Evolutionary conservation across 2,888 invertebrate genomes (phyloP).

Genomic region (Lasioglossum oenotherae): DNA sequence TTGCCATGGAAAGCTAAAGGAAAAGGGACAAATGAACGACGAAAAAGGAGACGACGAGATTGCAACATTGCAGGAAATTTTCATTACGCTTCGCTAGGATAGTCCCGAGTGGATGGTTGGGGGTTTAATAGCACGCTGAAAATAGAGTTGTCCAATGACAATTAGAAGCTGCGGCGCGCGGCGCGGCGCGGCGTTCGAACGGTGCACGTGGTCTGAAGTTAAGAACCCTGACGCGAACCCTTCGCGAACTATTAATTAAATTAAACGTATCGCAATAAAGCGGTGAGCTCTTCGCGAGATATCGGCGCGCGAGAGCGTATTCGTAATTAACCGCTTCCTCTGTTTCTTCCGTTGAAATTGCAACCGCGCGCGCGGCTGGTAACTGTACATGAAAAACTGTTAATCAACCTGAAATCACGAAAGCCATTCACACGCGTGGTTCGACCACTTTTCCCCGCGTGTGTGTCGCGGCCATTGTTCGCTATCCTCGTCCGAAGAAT

Average conservation of each 20-base stretch:
- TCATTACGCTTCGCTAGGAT: not conserved
- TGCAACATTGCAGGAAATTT: not conserved
- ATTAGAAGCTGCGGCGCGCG: not conserved
- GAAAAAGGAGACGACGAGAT: not conserved
- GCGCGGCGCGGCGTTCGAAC: not conserved
- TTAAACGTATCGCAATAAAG: conserved; percentile 26
- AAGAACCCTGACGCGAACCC: not conserved
- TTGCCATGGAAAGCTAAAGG: not conserved
- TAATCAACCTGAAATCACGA: conserved; percentile 55
- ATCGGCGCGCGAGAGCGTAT: conserved; percentile 34
- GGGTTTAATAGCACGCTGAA: not conserved
- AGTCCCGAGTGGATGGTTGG: not conserved
- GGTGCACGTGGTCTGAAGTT: not conserved
- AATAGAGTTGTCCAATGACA: not conserved
- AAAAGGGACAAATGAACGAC: not conserved
- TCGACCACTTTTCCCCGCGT: not conserved
- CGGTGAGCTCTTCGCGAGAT: conserved; percentile 9
- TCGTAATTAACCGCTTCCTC: conserved; percentile 49
- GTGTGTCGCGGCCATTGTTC: conserved; percentile 7
- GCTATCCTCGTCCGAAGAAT: not conserved
- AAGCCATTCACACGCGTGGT: conserved; percentile 20
- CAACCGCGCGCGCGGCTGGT: not conserved
- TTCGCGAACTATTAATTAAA: conserved; percentile 1
- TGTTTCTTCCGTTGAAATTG: conserved; percentile 34
- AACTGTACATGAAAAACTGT: conserved; percentile 59